Conservation (phyloP, 2,797 vertebrate genomes). For the Mus caroli region DNA sequence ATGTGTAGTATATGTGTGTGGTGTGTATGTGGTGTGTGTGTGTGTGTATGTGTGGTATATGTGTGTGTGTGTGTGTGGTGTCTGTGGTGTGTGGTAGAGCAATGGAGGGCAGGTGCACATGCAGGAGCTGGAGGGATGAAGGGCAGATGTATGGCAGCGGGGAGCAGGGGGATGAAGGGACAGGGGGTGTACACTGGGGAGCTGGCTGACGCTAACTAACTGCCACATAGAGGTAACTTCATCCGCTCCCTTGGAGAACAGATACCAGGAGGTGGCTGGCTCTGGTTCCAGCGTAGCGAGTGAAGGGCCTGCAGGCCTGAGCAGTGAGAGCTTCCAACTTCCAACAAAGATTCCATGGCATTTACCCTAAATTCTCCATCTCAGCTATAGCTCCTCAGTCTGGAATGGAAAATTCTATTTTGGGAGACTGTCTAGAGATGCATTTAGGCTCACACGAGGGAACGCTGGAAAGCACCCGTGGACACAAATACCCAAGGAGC, state of each 20-base stretch:
- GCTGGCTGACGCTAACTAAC: neutral
- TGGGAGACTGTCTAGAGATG: slow-evolving; percentile 66
- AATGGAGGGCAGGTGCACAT: neutral
- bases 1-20: too few relatives aligned
- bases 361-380: neutral
- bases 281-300: neutral
- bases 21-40: too few relatives aligned
- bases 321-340: neutral
- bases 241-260: fast-evolving
- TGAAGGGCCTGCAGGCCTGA: neutral
- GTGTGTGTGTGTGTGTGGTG: too few relatives aligned
- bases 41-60: too few relatives aligned
- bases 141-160: neutral
- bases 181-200: too few relatives aligned
- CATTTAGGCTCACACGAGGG: slow-evolving; percentile 36
- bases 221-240: neutral
- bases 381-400: slow-evolving; percentile 45
- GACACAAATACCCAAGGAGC: slow-evolving; percentile 36
- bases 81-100: too few relatives aligned
- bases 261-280: neutral
- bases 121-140: neutral
- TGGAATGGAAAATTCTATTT: slow-evolving; percentile 78
- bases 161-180: neutral
- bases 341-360: slow-evolving; percentile 22
- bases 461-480: slow-evolving; percentile 53